Base-by-base conservation (phyloP, 2,797 vertebrate species). In the Gymnoscopelus braueri region DNA sequence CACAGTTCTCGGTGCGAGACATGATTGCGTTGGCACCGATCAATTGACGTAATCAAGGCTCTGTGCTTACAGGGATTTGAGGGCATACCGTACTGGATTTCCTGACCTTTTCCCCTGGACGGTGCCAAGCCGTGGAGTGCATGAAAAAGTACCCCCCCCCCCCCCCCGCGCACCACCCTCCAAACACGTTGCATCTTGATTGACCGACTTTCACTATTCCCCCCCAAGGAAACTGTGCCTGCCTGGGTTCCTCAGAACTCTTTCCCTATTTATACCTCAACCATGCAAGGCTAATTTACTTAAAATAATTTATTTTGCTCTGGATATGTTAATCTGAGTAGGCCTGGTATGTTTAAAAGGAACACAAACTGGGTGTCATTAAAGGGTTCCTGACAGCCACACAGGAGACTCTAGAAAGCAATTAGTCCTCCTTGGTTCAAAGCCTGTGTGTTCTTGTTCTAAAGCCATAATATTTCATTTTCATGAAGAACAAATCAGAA, bases 361-460 rank as follows among this genome's bases (percentile, higher is more conserved):
- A 71, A 61, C 67, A 65, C 71, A 80, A 81, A 74, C 69, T 81
- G 81, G 74, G 63, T 60, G 63, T 69, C 59, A 70, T 35, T 71
- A 71, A 75, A 75, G 67, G 54, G 59, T 73, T 67, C 44, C 61
- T 71, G 60, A 24, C 60, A 60, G 50, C 57, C 57, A 29, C 32
- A 57, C 12, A 79, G 64, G 50, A 63, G 61, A 79, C 72, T 5
- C 67, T 39, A 71, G 59, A 71, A 77, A 56, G 76, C 59, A 66
- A 75, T 82, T 79, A 74, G 67, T 63, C 39, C 63, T 29, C 32
- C 48, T 64, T 19, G 53, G 50, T 70, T 82, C 73, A 73, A 75
- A 67, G 69, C 52, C 69, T 29, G 14, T 59, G 48, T 73, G 35
- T 35, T 79, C 54, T 24, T 24, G 29, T 72, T 57, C 39, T 51